Evolutionary conservation across 2,113 vertebrate genomes (phyloP).

Genomic region (Serilophus lunatus): DNA sequence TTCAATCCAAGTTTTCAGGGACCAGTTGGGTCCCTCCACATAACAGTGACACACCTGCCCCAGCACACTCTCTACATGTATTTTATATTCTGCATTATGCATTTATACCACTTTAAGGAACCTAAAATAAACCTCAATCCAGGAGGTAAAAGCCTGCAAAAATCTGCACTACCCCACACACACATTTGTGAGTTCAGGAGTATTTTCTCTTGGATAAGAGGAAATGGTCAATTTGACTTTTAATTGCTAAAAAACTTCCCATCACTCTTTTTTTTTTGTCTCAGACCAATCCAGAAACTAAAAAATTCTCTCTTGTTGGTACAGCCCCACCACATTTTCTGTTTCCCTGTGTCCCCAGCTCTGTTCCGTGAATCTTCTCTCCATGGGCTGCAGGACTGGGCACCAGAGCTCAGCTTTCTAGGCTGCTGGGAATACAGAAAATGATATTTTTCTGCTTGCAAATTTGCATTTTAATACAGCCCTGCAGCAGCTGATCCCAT

Average conservation of each 20-base stretch:
- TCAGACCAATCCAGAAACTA: neutral
- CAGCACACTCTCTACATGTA: accelerated
- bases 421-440: neutral
- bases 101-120: neutral
- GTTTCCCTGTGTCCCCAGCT: neutral
- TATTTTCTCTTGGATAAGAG: neutral
- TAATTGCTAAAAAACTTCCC: neutral
- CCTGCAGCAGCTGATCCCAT: neutral
- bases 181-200: neutral
- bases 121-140: neutral
- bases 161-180: neutral
- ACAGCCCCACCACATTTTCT: accelerated
- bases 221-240: neutral
- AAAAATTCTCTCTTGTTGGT: neutral
- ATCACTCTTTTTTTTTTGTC: neutral
- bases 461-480: neutral
- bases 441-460: neutral
- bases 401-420: neutral
- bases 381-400: accelerated
- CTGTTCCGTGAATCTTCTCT: neutral
- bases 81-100: neutral
- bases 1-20: neutral
- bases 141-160: neutral
- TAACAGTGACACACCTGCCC: accelerated
- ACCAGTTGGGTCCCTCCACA: neutral